Percentiles rank a stretch among this genome's conserved stretches.
Conservation (phyloP, 2,797 vertebrate species). For the Melopsittacus undulatus region DNA sequence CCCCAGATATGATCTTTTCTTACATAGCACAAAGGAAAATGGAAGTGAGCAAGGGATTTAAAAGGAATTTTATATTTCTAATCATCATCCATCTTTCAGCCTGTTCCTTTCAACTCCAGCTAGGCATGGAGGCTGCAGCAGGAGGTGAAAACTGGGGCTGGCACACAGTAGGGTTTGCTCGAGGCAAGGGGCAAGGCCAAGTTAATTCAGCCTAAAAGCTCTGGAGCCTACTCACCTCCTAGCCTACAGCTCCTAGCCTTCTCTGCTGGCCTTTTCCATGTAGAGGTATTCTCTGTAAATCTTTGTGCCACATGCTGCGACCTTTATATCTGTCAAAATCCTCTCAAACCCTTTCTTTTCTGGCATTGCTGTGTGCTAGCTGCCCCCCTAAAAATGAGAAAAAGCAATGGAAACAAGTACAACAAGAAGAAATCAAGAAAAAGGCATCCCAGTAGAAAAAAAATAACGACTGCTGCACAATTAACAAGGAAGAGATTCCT, state of each 20-base stretch:
- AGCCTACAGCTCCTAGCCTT: not conserved
- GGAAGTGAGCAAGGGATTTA: not conserved
- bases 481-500: slow-evolving; percentile 51
- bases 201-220: not conserved
- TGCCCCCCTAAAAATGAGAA: not conserved
- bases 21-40: not conserved
- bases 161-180: not conserved
- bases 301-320: not conserved
- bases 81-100: not conserved
- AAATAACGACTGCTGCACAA: slow-evolving; percentile 18
- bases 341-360: not conserved
- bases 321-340: not conserved
- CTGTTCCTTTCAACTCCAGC: not conserved
- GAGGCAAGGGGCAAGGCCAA: not conserved
- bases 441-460: not conserved
- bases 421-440: not conserved
- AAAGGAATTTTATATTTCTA: not conserved
- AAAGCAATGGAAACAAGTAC: not conserved
- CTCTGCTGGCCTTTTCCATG: not conserved
- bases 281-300: not conserved
- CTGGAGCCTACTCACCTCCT: not conserved
- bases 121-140: not conserved
- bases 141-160: not conserved
- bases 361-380: not conserved
- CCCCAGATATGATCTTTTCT: not conserved